Percentiles rank a stretch among this genome's conserved stretches.
These are phyloP conservation scores for Thunnus thynnus DNA, from an alignment of 2,113 vertebrate species.

Conservation along the genomic window DNA sequence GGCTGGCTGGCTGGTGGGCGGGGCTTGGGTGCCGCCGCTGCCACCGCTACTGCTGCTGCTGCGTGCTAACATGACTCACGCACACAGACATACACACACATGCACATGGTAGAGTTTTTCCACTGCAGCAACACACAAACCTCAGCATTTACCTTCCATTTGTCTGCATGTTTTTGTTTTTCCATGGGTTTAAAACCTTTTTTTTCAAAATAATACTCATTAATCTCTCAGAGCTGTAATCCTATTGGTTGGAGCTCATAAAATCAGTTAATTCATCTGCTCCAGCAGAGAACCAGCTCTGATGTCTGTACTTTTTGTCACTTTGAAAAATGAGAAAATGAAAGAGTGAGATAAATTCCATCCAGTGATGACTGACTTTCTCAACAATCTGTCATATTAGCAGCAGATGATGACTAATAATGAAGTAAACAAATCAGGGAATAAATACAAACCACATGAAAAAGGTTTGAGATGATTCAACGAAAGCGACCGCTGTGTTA, in stretches of 20 bases:
- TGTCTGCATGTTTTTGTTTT: neutral
- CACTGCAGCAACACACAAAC: constrained; percentile 1
- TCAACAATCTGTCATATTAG: neutral
- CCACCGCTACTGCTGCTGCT: neutral
- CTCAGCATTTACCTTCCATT: constrained; percentile 17
- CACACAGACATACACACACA: constrained; percentile 37
- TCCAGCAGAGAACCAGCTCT: neutral
- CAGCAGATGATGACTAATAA: constrained; percentile 10
- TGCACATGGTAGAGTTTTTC: constrained; percentile 8
- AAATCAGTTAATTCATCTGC: neutral
- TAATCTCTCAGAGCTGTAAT: neutral
- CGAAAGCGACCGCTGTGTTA: neutral
- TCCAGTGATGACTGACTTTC: neutral
- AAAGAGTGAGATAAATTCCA: neutral
- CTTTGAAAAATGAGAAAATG: neutral
- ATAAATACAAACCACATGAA: constrained; percentile 7
- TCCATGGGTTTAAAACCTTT: neutral
- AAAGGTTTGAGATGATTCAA: constrained; percentile 33
- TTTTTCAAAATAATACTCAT: neutral
- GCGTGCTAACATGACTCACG: constrained; percentile 28
- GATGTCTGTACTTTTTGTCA: neutral
- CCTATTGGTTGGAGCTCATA: neutral
- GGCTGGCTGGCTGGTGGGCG: constrained; percentile 67
- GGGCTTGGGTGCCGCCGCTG: constrained; percentile 19
- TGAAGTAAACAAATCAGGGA: neutral